Evolutionary conservation across 2,888 invertebrate species (phyloP).

Genomic region (Drosophila recens): DNA sequence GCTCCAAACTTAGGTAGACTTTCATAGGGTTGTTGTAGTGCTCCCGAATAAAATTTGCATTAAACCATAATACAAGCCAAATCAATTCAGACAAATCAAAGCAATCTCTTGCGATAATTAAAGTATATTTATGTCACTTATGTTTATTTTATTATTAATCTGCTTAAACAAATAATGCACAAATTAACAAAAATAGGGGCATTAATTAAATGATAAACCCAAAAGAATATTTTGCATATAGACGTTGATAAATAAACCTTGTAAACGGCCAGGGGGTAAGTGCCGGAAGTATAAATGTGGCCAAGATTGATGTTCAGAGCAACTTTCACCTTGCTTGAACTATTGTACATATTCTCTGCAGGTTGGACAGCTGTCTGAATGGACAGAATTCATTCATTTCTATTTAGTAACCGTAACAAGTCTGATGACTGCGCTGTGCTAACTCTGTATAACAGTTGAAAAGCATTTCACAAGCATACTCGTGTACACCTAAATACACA

Average conservation of each 20-base stretch:
- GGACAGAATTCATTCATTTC: slow-evolving; percentile 42
- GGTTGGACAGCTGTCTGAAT: slow-evolving; percentile 24
- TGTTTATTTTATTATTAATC: too few relatives aligned
- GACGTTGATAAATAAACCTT: not conserved
- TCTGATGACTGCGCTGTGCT: slow-evolving; percentile 34
- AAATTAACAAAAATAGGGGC: too few relatives aligned
- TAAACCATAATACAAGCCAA: too few relatives aligned
- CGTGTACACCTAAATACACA: not conserved
- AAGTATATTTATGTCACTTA: too few relatives aligned
- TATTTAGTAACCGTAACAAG: slow-evolving; percentile 43
- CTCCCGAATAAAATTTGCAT: too few relatives aligned
- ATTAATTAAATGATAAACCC: not conserved
- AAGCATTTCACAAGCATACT: slow-evolving; percentile 12
- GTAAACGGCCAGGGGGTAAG: not conserved
- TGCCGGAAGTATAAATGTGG: not conserved
- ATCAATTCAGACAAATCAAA: too few relatives aligned
- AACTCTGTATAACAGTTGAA: slow-evolving; percentile 36
- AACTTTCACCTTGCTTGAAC: not conserved
- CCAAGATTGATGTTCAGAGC: slow-evolving; percentile 1
- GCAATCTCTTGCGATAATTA: too few relatives aligned
- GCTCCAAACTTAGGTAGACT: too few relatives aligned
- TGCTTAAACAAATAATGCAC: too few relatives aligned
- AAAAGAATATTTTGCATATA: not conserved
- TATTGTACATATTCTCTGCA: not conserved
- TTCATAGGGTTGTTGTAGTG: too few relatives aligned